phyloP scores from a whole-genome alignment of 2,113 vertebrate genomes.

The Limnothrissa miodon region DNA sequence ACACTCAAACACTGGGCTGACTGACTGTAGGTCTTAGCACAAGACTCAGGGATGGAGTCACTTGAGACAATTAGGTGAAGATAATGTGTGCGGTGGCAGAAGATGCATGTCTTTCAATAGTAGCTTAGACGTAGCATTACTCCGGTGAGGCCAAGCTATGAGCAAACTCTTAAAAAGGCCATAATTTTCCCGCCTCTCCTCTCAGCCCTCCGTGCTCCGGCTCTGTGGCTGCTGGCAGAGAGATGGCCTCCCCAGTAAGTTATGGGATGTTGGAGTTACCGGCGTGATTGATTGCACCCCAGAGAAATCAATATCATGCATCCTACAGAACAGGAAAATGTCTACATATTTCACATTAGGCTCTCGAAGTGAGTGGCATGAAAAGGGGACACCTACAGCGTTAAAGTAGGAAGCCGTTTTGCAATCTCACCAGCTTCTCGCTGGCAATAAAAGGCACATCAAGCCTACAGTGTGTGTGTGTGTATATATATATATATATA shows the following conservation, averaged over 20 bases:
- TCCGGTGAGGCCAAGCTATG: background rate
- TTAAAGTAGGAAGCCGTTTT: background rate
- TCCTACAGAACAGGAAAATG: conserved; percentile 41
- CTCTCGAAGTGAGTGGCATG: conserved; percentile 50
- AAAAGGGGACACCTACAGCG: conserved; percentile 38
- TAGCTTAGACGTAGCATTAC: conserved; percentile 8
- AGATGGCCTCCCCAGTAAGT: conserved; percentile 54
- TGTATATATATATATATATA: background rate
- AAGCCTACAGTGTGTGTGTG: background rate
- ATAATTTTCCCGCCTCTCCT: conserved; percentile 26
- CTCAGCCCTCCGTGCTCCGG: background rate
- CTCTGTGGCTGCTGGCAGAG: conserved; percentile 40
- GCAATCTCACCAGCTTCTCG: background rate
- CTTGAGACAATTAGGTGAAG: conserved; percentile 28
- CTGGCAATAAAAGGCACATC: background rate
- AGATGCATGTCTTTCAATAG: conserved; percentile 31
- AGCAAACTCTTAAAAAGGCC: conserved; percentile 29
- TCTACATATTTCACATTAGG: conserved; percentile 67
- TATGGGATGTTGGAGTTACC: conserved; percentile 57
- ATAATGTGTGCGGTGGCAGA: conserved; percentile 25
- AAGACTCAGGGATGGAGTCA: background rate
- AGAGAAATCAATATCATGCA: conserved; percentile 63
- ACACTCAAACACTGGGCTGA: background rate
- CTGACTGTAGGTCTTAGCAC: background rate
- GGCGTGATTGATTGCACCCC: conserved; percentile 59